These are phyloP conservation scores for Rhabdomys pumilio DNA, from an alignment of 2,797 vertebrate genomes.

Conservation along the genomic window DNA sequence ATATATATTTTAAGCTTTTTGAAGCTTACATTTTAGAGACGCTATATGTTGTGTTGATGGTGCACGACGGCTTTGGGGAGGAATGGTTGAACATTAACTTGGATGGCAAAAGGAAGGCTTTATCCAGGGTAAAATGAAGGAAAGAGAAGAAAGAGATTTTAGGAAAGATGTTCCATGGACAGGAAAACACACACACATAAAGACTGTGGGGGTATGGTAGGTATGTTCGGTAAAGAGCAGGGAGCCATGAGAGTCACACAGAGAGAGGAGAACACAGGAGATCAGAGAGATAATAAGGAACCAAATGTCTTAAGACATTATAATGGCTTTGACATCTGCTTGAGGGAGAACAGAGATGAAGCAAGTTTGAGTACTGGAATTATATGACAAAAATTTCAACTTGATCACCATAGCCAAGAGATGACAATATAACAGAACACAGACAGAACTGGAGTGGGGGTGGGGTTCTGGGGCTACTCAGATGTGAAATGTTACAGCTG, in stretches of 20 bases:
- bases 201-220: not conserved
- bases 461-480: not conserved
- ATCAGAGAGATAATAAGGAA: not conserved
- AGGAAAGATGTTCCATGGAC: not conserved
- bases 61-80: not conserved
- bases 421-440: not conserved
- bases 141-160: not conserved
- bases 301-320: not conserved
- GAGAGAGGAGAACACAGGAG: not conserved
- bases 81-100: not conserved
- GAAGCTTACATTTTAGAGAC: conserved; percentile 34
- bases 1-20: not conserved
- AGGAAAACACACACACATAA: conserved; percentile 1
- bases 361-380: not conserved
- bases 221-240: not conserved
- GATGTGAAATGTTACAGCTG: not conserved
- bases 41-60: not conserved
- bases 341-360: not conserved
- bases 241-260: not conserved
- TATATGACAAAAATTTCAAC: not conserved
- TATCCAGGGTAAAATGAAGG: not conserved
- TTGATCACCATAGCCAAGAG: not conserved
- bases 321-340: not conserved
- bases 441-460: not conserved
- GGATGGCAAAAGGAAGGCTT: conserved; percentile 31